Base-by-base conservation (phyloP, 2,113 vertebrate species). In the Ibidorhyncha struthersii region DNA sequence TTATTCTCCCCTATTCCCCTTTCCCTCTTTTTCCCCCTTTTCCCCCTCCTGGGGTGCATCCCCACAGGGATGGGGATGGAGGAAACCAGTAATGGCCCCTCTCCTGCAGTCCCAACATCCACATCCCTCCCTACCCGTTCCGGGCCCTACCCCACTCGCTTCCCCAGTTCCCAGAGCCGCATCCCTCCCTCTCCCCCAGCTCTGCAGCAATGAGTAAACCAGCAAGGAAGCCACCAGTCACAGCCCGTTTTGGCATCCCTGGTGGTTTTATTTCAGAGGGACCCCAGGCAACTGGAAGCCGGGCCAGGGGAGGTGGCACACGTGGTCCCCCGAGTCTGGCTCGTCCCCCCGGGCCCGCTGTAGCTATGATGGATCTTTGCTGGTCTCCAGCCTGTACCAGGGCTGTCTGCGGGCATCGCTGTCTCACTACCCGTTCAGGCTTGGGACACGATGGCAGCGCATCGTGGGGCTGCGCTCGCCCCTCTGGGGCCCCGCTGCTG, bases 181-280 rank as follows among this genome's bases (percentile, higher is more conserved):
- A 56, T 34, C 12, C 55, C 15, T 61, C 55, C 55, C 59, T 8
- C n/a, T 26, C 6, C 6, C 30, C 53, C 16, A 14, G 16, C 19
- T 12, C 36, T 22, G 18, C 56, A 50, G 12, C 2, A 9, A 52
- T 1, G 34, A 58, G 21, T 21, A n/a, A 19, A 58, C 0, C 0
- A 0, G 7, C 23, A n/a, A 1, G 10, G 56, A 59, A 53, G 26
- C n/a, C 86, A n/a, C 4, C 50, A 53, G n/a, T 4, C 4, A 0
- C 23, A 15, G 38, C 14, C 12, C 12, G 23, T 52, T 38, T 52
- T 29, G 36, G 17, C 25, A 65, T 29, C 36, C 8, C 2, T 3
- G 1, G 8, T 19, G 29, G 2, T 25, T 84, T 85, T 18, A 43
- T 25, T 93, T 43, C 80, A 55, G 29, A 36, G 12, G 8, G 3